These are phyloP conservation scores for Oenanthe melanoleuca DNA, from an alignment of 2,113 vertebrate species.

Conservation along the genomic window DNA sequence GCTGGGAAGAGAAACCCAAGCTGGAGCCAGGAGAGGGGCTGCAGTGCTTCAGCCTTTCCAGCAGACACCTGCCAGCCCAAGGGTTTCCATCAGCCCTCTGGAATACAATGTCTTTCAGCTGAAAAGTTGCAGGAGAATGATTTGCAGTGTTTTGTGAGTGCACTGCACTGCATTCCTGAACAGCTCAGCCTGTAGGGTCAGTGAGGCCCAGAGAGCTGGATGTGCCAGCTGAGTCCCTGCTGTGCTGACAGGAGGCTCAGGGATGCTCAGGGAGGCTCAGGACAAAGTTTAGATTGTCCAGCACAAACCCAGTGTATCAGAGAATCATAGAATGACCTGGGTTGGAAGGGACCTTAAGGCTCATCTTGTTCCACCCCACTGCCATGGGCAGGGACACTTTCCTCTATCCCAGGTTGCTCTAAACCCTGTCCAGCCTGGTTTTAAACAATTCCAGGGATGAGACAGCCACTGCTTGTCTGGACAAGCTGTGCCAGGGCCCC, in stretches of 20 bases:
- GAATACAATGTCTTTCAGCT: background rate
- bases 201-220: fast-evolving
- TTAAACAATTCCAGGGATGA: background rate
- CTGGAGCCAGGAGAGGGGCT: background rate
- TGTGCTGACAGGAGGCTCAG: fast-evolving
- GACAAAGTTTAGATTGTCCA: background rate
- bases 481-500: background rate
- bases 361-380: background rate
- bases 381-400: background rate
- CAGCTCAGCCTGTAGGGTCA: background rate
- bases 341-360: background rate
- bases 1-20: background rate
- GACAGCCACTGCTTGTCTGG: background rate
- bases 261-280: background rate
- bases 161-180: background rate
- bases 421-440: background rate
- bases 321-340: background rate
- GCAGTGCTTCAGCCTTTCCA: background rate
- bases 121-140: background rate
- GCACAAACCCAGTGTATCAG: background rate
- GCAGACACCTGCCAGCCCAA: background rate
- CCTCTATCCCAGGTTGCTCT: background rate
- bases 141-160: background rate
- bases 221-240: background rate
- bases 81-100: background rate